Evolutionary conservation across 1,140 invertebrate genomes (phyloP), one percentile per base, ranked within the genome.

Genomic region (Trichogramma pretiosum): DNA sequence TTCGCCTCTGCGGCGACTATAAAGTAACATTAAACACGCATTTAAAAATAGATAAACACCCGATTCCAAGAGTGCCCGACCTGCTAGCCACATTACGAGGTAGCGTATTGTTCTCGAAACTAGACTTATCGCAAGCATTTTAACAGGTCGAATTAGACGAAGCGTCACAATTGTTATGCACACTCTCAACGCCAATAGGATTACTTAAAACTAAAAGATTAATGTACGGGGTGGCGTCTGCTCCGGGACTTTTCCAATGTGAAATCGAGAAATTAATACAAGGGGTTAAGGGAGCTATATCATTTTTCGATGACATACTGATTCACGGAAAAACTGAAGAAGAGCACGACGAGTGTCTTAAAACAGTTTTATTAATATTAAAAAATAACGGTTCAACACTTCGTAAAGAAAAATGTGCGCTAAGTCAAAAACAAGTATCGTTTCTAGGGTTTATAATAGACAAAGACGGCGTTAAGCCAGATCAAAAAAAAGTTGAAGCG

Each of bases 1-100:
- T 70, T 24, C 45, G 75, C 13, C 59, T 78, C 23, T 75, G 74
- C 55, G 67, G 60, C 1, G 74, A 79, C 59, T 77, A 71, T 60
- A 69, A 69, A 48, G 54, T 60, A 4, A 72, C 70, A 5, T 40
- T 75, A 7, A 72, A 73, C 47, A 58, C 53, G 33, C 46, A 47
- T 17, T 38, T 70, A 22, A 49, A 58, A 33, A 58, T 65, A 17
- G 58, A 65, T 23, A 58, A 61, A 22, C 60, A 64, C 50, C 68
- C 65, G 0, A 43, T 73, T 23, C 67, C 68, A 0, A 46, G 56
- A 28, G 55, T 62, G 5, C 57, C 60, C n/a, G 58, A 63, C 35
- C 13, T 61, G 16, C 56, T 57, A 28, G 41, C 55, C 1, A 46
- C 30, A 5, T 43, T 62, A 10, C 49, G 57, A n/a, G 57, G 57